Conservation (phyloP, 2,888 invertebrate species). For the Hyposoter didymator region DNA sequence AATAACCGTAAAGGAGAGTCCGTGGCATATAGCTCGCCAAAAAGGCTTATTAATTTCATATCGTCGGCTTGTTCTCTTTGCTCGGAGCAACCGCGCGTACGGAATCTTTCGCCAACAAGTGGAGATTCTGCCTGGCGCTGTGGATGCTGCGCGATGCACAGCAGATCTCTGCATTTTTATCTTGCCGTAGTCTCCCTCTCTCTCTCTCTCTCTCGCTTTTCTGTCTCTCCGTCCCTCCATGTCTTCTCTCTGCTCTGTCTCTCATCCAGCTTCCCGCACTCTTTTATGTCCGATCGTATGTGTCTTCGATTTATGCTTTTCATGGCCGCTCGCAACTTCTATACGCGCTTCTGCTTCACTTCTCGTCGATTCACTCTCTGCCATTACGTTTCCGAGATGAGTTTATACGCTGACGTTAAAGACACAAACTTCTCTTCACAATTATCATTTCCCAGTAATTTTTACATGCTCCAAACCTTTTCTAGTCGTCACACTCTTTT, state of each 20-base stretch:
- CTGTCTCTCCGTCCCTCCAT: neutral
- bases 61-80: constrained; percentile 70
- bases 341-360: constrained; percentile 13
- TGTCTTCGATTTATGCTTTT: constrained; percentile 62
- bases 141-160: constrained; percentile 35
- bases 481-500: neutral
- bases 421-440: neutral
- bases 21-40: constrained; percentile 41
- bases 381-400: constrained; percentile 24
- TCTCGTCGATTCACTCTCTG: neutral
- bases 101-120: constrained; percentile 68
- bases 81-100: constrained; percentile 61
- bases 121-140: constrained; percentile 23
- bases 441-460: neutral
- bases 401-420: constrained; percentile 1
- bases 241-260: constrained; percentile 17
- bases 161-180: constrained; percentile 6
- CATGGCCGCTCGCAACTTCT: constrained; percentile 54
- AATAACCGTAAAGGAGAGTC: constrained; percentile 38
- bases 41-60: constrained; percentile 71
- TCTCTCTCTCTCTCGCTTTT: constrained; percentile 27
- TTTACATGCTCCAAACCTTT: neutral
- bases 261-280: constrained; percentile 23
- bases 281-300: constrained; percentile 66
- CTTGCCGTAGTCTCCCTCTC: constrained; percentile 28